Evolutionary conservation across 2,113 vertebrate genomes (phyloP).

Genomic region (Phrynocephalus versicolor): DNA sequence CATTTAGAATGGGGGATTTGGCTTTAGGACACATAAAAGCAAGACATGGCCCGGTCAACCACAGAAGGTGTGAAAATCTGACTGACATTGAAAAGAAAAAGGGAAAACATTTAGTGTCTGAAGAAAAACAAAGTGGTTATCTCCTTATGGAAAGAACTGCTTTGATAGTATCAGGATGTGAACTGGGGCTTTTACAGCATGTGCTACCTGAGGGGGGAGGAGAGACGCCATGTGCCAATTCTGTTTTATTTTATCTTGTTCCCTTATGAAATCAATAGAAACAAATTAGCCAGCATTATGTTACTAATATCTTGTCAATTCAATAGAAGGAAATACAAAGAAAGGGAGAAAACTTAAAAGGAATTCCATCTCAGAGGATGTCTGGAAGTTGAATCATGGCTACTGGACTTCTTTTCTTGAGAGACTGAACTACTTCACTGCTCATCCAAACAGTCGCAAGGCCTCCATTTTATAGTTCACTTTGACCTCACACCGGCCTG

Average conservation of each 20-base stretch:
- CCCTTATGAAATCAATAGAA: not conserved
- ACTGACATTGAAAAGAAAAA: not conserved
- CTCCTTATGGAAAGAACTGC: not conserved
- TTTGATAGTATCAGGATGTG: not conserved
- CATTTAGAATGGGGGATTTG: slow-evolving; percentile 32
- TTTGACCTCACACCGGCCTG: no score
- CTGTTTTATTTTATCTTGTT: not conserved
- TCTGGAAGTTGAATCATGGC: no score
- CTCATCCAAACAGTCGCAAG: no score
- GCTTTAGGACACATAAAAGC: not conserved
- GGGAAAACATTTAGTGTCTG: not conserved
- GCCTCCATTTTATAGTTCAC: no score
- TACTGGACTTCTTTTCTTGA: no score
- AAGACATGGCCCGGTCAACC: not conserved
- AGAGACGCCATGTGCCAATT: no score
- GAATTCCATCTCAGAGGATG: not conserved
- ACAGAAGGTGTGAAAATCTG: not conserved
- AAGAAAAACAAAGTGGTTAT: not conserved
- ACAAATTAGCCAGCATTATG: not conserved
- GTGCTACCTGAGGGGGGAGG: not conserved
- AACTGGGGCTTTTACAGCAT: not conserved
- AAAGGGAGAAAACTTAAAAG: no score
- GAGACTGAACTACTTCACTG: no score
- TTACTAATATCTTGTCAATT: not conserved
- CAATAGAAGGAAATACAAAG: not conserved